These are phyloP conservation scores for Bovichtus variegatus DNA, from an alignment of 2,797 vertebrate genomes.

Conservation along the genomic window DNA sequence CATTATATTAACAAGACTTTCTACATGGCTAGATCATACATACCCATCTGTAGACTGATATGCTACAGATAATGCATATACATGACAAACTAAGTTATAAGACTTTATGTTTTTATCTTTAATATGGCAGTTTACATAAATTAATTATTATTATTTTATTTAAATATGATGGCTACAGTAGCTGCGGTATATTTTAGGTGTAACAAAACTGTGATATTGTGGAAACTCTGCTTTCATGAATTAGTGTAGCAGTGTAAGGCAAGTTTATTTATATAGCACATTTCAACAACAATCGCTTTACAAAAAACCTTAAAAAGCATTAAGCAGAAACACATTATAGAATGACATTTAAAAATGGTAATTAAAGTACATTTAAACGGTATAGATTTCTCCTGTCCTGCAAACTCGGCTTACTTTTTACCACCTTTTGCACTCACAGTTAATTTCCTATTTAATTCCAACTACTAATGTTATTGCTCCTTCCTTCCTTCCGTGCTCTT, in stretches of 20 bases:
- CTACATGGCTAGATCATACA: too few relatives aligned
- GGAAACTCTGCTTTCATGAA: not conserved
- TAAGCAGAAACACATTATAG: too few relatives aligned
- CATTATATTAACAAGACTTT: slow-evolving; percentile 1
- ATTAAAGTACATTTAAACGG: too few relatives aligned
- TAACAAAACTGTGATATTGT: not conserved
- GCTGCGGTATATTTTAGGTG: not conserved
- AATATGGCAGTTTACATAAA: not conserved
- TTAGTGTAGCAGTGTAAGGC: not conserved
- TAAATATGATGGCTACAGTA: too few relatives aligned
- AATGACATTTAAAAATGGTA: too few relatives aligned
- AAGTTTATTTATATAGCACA: too few relatives aligned
- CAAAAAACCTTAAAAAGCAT: too few relatives aligned
- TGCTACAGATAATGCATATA: not conserved
- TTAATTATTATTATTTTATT: too few relatives aligned
- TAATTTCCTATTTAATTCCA: slow-evolving; percentile 26
- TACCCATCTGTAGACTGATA: not conserved
- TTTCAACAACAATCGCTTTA: too few relatives aligned
- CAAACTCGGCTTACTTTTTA: not conserved
- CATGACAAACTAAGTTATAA: not conserved
- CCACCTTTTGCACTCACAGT: not conserved
- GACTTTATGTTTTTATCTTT: not conserved
- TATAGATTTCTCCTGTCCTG: not conserved
- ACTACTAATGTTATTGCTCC: slow-evolving; percentile 10
- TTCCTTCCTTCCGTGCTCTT: slow-evolving; percentile 22